Base-by-base conservation (phyloP, 2,797 vertebrate genomes). In the Linurgus olivaceus region DNA sequence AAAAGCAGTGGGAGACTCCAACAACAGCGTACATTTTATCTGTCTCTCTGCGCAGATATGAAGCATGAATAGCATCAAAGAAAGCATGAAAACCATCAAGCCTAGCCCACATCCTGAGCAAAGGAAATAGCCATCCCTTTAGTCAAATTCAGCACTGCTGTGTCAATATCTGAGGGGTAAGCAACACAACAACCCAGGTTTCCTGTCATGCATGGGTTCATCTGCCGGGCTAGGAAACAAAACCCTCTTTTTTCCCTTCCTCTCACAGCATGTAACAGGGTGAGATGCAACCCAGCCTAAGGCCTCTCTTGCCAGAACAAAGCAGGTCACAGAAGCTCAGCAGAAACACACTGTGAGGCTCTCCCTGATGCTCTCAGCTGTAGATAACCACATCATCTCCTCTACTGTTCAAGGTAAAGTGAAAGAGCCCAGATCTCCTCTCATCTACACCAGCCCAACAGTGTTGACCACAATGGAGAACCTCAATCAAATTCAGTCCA, bases 51-150 rank as follows among this genome's bases (percentile, higher is more conserved):
- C 17, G 33, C 73, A 88, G 89, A 94, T 90, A 94, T 16, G 73
- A 78, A 90, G 88, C 50, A 81, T 81, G 92, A 96, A 96, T 81
- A 93, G 79, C 76, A 93, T 90, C 88, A 91, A 92, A 91, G 80
- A 31, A 42, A 35, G 80, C 73, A 86, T 50, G 87, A 83, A 94
- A 95, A 90, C 38, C 81, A 65, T 61, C 63, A 71, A 73, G 70
- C 51, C 76, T 95, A 79, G 93, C 92, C 86, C 2, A 7, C 79
- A 90, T 84, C 86, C 93, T 75, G 70, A 86, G 82, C 1, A 4
- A 83, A 91, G 65, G 61, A 87, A 93, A 92, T 33, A 83, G 55
- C 72, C 48, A 84, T 88, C 66, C 31, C 0, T 84, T 61, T 68
- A 88, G 79, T 84, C 82, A 76, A 91, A 96, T 55, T 50, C 76